Conservation (phyloP, 1,140 invertebrate species). For the Brachionus rubens region DNA sequence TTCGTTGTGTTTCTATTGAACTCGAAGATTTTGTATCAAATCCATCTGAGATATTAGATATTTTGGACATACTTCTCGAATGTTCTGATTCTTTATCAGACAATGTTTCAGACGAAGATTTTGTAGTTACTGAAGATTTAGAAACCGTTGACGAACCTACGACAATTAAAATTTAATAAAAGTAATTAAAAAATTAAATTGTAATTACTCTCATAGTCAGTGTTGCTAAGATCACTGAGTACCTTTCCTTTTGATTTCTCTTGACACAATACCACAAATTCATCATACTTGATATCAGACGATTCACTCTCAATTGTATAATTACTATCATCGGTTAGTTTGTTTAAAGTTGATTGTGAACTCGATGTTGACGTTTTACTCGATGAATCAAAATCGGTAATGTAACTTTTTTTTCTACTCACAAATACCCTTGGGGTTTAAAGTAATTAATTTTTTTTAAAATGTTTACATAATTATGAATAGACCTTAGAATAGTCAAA, state of each 20-base stretch:
- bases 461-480: no score
- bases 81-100: background rate
- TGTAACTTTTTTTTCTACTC: no score
- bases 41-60: background rate
- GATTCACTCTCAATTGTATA: background rate
- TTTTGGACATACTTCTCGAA: conserved; percentile 5
- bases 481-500: background rate
- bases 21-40: conserved; percentile 2
- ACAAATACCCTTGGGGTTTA: no score
- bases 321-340: background rate
- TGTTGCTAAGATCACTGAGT: conserved; percentile 33
- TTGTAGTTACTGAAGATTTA: background rate
- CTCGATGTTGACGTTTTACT: no score
- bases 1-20: no score
- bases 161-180: no score
- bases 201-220: conserved; percentile 35
- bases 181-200: background rate
- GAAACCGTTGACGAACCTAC: background rate
- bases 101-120: background rate
- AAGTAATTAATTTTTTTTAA: no score
- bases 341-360: no score
- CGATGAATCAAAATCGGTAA: no score
- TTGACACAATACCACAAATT: no score
- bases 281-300: no score
- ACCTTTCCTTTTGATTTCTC: background rate